Evolutionary conservation across 2,888 invertebrate species (phyloP).

Genomic region (Synergus laeviventris): DNA sequence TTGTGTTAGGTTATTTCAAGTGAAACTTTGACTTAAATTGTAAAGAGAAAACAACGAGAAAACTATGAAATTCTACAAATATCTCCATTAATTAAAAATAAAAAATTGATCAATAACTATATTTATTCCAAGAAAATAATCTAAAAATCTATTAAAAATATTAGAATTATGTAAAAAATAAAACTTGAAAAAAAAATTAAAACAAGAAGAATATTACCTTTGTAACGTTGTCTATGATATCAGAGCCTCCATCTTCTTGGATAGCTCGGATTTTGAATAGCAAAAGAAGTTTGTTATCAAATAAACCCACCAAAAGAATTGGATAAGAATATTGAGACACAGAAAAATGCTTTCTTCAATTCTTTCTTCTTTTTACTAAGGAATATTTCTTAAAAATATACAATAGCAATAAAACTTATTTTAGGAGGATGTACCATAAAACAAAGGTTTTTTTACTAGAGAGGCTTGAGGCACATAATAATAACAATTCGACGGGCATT

Average conservation of each 20-base stretch:
- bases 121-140: background rate
- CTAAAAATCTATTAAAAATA: background rate
- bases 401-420: background rate
- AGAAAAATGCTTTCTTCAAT: background rate
- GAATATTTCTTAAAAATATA: background rate
- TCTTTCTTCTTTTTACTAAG: background rate
- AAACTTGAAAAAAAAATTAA: background rate
- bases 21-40: constrained; percentile 1
- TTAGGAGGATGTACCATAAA: background rate
- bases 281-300: background rate
- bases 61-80: background rate
- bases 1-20: background rate
- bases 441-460: background rate
- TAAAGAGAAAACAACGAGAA: background rate
- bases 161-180: background rate
- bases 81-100: background rate
- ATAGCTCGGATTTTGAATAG: background rate
- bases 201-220: background rate
- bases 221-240: background rate
- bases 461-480: background rate
- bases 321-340: background rate
- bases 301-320: background rate
- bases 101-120: background rate
- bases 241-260: background rate
- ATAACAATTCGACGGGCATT: background rate